Evolutionary conservation across 2,113 vertebrate genomes (phyloP).

Genomic region (Cathartes aura): DNA sequence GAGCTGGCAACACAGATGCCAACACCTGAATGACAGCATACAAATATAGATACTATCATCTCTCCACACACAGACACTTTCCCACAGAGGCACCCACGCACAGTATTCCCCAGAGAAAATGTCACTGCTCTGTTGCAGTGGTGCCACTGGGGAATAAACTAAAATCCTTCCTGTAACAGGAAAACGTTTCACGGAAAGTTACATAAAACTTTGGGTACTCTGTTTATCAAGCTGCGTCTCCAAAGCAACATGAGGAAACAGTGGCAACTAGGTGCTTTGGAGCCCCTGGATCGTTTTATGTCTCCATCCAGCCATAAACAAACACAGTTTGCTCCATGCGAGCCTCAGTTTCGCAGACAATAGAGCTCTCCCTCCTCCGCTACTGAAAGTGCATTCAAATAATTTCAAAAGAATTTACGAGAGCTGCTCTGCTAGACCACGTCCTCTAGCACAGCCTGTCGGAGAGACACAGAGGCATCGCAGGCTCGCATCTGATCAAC

Average conservation of each 20-base stretch:
- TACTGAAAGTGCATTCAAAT: constrained; percentile 35
- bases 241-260: not conserved
- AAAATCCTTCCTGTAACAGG: not conserved
- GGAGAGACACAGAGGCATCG: not conserved
- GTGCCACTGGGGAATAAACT: not conserved
- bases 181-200: not conserved
- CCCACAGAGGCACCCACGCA: not conserved
- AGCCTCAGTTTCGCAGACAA: not conserved
- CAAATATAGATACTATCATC: not conserved
- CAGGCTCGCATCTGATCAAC: not conserved
- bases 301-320: not conserved
- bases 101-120: not conserved
- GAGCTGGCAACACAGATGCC: not conserved
- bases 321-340: not conserved
- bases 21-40: not conserved
- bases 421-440: not conserved
- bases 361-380: not conserved
- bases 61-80: not conserved
- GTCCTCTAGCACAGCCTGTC: constrained; percentile 63
- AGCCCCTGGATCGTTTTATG: not conserved
- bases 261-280: not conserved
- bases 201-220: not conserved
- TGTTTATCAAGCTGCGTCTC: not conserved
- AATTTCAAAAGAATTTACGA: constrained; percentile 7
- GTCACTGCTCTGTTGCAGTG: accelerated